Conservation (phyloP, 2,888 invertebrate genomes). For the Thymelicus lineola region DNA sequence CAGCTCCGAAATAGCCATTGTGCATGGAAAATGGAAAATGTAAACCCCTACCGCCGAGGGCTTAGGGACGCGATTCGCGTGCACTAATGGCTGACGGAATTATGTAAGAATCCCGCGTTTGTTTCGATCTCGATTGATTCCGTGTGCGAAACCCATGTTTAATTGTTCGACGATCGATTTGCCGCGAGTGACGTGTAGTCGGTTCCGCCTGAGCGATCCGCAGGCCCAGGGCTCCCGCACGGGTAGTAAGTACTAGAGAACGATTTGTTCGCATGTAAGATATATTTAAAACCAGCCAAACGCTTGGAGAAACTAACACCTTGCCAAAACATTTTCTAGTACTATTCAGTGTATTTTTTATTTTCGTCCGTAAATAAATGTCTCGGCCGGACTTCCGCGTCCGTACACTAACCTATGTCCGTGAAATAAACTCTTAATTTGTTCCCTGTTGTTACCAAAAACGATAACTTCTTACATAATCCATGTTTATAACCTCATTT, state of each 20-base stretch:
- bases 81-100: slow-evolving; percentile 75
- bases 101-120: slow-evolving; percentile 79
- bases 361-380: slow-evolving; percentile 27
- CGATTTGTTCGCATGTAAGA: slow-evolving; percentile 51
- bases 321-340: slow-evolving; percentile 37
- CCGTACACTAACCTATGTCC: slow-evolving; percentile 18
- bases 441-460: slow-evolving; percentile 12
- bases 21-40: slow-evolving; percentile 73
- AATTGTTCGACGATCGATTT: slow-evolving; percentile 45
- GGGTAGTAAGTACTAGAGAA: slow-evolving; percentile 68
- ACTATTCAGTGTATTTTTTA: slow-evolving; percentile 31
- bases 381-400: slow-evolving; percentile 11
- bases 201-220: slow-evolving; percentile 26
- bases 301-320: slow-evolving; percentile 39
- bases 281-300: slow-evolving; percentile 73
- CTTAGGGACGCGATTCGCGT: slow-evolving; percentile 70
- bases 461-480: slow-evolving; percentile 32
- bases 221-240: slow-evolving; percentile 54
- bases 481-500: slow-evolving; percentile 30
- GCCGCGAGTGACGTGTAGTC: slow-evolving; percentile 49
- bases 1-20: slow-evolving; percentile 77
- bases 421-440: slow-evolving; percentile 6
- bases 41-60: slow-evolving; percentile 61
- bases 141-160: slow-evolving; percentile 45
- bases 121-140: slow-evolving; percentile 64